These are phyloP conservation scores for Muschampia plurimacula DNA, from an alignment of 2,888 invertebrate species.

Conservation along the genomic window DNA sequence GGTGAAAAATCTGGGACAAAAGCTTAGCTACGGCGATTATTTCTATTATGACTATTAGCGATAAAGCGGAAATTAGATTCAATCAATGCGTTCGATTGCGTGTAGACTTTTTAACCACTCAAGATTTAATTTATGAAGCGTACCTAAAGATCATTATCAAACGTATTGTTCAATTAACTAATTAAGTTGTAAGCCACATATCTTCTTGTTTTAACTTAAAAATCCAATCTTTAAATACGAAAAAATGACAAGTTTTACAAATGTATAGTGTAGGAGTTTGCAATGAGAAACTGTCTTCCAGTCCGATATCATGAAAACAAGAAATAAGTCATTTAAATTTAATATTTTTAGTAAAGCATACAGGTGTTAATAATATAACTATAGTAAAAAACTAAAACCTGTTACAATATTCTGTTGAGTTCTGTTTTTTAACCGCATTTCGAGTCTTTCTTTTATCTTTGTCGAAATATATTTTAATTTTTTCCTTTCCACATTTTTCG, in stretches of 20 bases:
- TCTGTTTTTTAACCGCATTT: conserved; percentile 48
- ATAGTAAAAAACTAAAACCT: conserved; percentile 17
- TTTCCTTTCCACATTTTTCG: conserved; percentile 64
- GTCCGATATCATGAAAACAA: background rate
- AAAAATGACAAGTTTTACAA: too few species aligned
- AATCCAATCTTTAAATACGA: background rate
- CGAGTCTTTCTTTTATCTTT: conserved; percentile 63
- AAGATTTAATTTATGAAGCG: conserved; percentile 5
- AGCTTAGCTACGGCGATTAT: background rate
- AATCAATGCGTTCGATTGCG: conserved; percentile 6
- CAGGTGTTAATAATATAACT: background rate
- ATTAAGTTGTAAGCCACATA: background rate
- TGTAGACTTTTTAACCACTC: conserved; percentile 9
- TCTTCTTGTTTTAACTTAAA: background rate
- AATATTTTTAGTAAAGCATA: background rate
- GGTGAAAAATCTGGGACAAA: background rate
- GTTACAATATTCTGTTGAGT: conserved; percentile 21
- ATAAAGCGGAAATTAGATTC: conserved; percentile 21
- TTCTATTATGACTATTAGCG: too few species aligned
- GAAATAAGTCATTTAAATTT: background rate
- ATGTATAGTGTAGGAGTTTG: too few species aligned
- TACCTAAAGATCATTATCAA: background rate
- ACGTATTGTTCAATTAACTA: background rate
- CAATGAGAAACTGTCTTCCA: background rate
- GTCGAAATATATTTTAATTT: conserved; percentile 66